Conservation (phyloP, 2,113 vertebrate genomes). For the Hemiprocne comata region DNA sequence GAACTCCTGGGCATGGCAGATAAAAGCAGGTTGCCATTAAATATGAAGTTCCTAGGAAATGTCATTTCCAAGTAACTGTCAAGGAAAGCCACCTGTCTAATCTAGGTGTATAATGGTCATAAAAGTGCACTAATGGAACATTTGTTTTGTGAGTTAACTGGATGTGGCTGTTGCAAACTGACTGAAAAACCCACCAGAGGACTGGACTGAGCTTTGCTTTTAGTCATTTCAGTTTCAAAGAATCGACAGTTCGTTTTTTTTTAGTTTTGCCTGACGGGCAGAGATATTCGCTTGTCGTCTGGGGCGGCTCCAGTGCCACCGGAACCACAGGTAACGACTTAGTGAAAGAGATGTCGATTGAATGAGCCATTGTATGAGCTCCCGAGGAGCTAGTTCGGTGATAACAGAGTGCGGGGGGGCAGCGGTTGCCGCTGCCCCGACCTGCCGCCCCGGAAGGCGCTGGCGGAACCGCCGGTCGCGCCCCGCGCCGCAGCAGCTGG, state of each 20-base stretch:
- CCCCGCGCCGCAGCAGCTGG: too few species aligned
- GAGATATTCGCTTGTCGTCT: neutral
- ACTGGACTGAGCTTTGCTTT: neutral
- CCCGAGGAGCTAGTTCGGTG: neutral
- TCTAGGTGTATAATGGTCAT: neutral
- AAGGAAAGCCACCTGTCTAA: too few species aligned
- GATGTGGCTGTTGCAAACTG: neutral
- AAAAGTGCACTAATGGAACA: rapidly evolving
- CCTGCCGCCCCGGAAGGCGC: too few species aligned
- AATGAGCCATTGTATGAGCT: rapidly evolving
- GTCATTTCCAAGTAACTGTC: neutral
- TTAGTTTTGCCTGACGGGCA: neutral
- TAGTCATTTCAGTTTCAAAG: neutral
- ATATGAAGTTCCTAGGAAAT: rapidly evolving
- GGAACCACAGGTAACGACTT: neutral
- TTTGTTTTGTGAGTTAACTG: neutral
- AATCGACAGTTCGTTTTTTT: neutral
- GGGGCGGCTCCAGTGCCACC: neutral
- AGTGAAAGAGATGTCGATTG: rapidly evolving
- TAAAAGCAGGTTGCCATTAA: neutral
- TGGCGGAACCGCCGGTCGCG: too few species aligned
- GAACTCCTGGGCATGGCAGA: neutral
- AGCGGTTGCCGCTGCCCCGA: too few species aligned
- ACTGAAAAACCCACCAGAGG: neutral
- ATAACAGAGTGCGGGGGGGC: too few species aligned